Conservation (phyloP, 1,140 invertebrate species). For the Leptopilina clavipes region DNA sequence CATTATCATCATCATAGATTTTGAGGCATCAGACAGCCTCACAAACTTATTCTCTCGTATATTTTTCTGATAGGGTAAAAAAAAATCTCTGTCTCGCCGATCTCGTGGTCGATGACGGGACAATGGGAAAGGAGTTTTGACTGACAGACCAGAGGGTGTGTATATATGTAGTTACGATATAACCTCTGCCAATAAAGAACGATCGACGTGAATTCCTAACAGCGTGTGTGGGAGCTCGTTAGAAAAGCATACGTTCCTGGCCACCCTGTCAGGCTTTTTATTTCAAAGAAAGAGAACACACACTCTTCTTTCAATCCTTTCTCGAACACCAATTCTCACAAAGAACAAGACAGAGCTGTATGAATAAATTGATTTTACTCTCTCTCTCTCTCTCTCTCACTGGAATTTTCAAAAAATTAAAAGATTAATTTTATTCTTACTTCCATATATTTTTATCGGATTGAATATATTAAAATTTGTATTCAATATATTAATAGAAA, state of each 20-base stretch:
- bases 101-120: background rate
- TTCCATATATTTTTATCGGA: no score
- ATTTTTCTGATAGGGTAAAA: background rate
- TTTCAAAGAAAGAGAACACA: constrained; percentile 9
- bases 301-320: constrained; percentile 30
- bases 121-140: constrained; percentile 30
- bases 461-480: no score
- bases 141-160: constrained; percentile 25
- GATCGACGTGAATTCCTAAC: constrained; percentile 27
- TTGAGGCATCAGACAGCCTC: background rate
- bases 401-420: background rate
- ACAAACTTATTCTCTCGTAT: background rate
- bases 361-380: constrained; percentile 24
- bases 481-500: no score
- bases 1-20: background rate
- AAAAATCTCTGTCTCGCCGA: background rate
- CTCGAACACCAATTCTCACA: constrained; percentile 2
- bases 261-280: constrained; percentile 30
- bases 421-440: no score
- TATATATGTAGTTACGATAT: constrained; percentile 12
- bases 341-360: constrained; percentile 13
- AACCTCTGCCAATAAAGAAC: constrained; percentile 32
- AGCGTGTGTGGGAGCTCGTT: constrained; percentile 32
- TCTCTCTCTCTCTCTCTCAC: background rate
- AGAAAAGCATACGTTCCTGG: constrained; percentile 27